Conservation (phyloP, 2,797 vertebrate species). For the Clarias platycephalus region DNA sequence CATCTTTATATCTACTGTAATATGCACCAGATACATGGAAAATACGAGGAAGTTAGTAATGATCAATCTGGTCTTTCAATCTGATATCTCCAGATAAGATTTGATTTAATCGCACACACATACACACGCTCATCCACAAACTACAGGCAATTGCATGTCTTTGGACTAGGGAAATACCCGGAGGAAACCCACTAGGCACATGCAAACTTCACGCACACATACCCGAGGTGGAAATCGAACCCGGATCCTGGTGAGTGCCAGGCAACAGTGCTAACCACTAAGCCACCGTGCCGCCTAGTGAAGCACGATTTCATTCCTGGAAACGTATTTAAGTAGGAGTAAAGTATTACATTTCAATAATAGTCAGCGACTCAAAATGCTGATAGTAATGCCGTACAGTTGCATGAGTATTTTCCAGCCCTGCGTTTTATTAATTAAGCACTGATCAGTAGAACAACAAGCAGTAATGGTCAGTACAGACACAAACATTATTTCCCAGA, state of each 20-base stretch:
- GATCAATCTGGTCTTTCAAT: neutral
- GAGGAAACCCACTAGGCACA: no score
- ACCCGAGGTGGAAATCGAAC: no score
- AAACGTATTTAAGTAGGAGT: neutral
- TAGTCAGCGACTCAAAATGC: neutral
- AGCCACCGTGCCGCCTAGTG: no score
- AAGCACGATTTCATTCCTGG: neutral
- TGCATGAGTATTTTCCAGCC: neutral
- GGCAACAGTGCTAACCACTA: no score
- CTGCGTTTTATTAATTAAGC: neutral
- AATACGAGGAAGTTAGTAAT: neutral
- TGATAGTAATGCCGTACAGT: neutral
- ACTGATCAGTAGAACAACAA: slow-evolving; percentile 6
- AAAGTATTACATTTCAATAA: neutral
- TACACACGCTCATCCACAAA: no score
- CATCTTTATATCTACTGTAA: neutral
- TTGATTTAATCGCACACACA: no score
- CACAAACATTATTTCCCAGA: slow-evolving; percentile 15
- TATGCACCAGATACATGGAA: neutral
- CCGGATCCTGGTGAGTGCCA: no score
- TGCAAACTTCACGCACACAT: no score
- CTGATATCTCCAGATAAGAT: neutral
- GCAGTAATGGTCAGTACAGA: slow-evolving; percentile 11
- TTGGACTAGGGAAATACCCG: no score
- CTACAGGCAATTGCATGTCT: no score